Evolutionary conservation across 2,113 vertebrate species (phyloP), one percentile per base, ranked within the genome.

Genomic region (Notothenia coriiceps): DNA sequence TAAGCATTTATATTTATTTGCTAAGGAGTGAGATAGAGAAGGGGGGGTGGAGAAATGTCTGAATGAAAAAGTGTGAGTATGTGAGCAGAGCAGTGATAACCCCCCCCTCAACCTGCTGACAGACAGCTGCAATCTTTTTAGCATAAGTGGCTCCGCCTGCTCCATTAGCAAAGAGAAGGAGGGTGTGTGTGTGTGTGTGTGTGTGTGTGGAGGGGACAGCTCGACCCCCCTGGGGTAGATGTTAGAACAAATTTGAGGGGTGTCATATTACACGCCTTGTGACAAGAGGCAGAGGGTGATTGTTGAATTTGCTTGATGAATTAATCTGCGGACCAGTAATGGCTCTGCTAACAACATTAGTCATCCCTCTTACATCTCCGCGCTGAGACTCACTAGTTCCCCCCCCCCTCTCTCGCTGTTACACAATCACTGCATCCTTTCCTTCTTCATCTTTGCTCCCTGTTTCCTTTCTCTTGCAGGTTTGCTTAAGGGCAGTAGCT

Each of bases 191-290:
- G 25, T 29, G 25, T 25, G 55, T 67, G 80, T 55, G 80, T 70
- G 80, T 61, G 64, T 55, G 59, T n/a, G 60, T 0, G 49, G 13
- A 40, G 56, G 33, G 20, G 46, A 46, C 47, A 46, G 61, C 74
- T 84, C 71, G 63, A 86, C 94, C 92, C 93, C 92, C 86, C 90
- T 57, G 82, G 93, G 93, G 92, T 89, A 90, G 89, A 92, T 93
- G 94, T 94, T 91, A 93, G 92, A 94, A 95, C 95, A 95, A 95
- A 95, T 95, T 95, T 95, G 91, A 95, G 90, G 88, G 91, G 94
- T 94, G 94, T 95, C 94, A 94, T 94, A 95, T 95, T 95, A 93
- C 93, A 94, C 82, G 93, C 91, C 88, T 94, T 83, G 93, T 91
- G 92, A 94, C 89, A 92, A 82, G 85, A 89, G 89, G 92, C 87